phyloP scores from a whole-genome alignment of 2,113 vertebrate genomes.

The Xerus inauris region DNA sequence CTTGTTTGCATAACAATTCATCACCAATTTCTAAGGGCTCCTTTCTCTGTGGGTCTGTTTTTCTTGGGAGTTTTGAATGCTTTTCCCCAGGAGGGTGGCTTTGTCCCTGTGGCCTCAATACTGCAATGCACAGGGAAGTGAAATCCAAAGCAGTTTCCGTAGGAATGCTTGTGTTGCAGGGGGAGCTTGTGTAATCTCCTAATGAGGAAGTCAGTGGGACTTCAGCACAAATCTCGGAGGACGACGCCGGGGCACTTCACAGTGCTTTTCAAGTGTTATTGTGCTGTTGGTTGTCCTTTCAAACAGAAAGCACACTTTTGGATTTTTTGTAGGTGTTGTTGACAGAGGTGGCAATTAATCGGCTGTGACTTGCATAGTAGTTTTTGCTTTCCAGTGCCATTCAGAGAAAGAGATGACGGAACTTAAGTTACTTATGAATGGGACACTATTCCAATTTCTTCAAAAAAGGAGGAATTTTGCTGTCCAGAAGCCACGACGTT shows the following conservation, averaged over 20 bases:
- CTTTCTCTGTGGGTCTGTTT: background rate
- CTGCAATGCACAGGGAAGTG: background rate
- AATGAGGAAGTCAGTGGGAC: background rate
- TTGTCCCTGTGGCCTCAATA: fast-evolving
- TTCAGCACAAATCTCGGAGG: background rate
- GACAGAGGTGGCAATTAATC: background rate
- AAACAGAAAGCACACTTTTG: fast-evolving
- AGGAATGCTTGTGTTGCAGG: fast-evolving
- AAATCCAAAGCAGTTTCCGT: background rate
- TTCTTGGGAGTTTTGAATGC: background rate
- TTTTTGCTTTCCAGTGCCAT: background rate
- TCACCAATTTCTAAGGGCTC: fast-evolving
- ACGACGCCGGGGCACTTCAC: fast-evolving
- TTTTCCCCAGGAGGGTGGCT: background rate
- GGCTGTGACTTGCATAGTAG: background rate
- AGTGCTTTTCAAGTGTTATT: fast-evolving
- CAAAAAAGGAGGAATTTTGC: background rate
- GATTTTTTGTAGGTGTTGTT: background rate
- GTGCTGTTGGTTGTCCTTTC: background rate
- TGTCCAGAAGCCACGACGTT: fast-evolving
- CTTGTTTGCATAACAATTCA: fast-evolving
- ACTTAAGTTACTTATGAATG: background rate
- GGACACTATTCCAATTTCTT: background rate
- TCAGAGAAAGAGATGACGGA: background rate
- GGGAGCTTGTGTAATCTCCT: background rate